Conservation (phyloP, 2,113 vertebrate genomes). For the Corapipo altera region DNA sequence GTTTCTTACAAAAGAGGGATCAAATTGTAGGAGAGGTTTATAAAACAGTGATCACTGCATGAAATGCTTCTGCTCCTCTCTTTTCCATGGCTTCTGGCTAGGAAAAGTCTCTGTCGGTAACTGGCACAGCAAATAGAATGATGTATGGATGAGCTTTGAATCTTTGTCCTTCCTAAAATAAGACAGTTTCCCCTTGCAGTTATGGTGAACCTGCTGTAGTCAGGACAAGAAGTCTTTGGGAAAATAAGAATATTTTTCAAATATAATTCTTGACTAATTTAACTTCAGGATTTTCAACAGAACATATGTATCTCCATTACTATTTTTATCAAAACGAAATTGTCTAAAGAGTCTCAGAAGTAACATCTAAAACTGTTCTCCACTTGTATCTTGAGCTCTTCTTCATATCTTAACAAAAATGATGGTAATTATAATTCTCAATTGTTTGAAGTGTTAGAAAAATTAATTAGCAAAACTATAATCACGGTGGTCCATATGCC, state of each 20-base stretch:
- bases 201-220: background rate
- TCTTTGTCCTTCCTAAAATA: background rate
- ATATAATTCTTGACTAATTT: background rate
- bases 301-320: background rate
- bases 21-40: background rate
- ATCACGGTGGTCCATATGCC: background rate
- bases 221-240: background rate
- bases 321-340: background rate
- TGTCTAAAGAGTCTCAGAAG: background rate
- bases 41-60: background rate
- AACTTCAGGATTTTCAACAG: background rate
- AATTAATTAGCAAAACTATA: background rate
- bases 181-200: background rate
- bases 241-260: background rate
- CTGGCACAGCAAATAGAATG: background rate
- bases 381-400: background rate
- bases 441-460: background rate
- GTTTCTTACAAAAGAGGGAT: constrained; percentile 14
- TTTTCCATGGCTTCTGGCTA: background rate
- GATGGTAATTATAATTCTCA: background rate
- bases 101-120: background rate
- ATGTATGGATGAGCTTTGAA: background rate
- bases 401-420: background rate
- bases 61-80: background rate
- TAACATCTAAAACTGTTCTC: background rate